A percentile compares a stretch with the other conserved stretches of the same genome.
Evolutionary conservation across 2,797 vertebrate genomes (phyloP).

Genomic region (Macroramphosus scolopax): DNA sequence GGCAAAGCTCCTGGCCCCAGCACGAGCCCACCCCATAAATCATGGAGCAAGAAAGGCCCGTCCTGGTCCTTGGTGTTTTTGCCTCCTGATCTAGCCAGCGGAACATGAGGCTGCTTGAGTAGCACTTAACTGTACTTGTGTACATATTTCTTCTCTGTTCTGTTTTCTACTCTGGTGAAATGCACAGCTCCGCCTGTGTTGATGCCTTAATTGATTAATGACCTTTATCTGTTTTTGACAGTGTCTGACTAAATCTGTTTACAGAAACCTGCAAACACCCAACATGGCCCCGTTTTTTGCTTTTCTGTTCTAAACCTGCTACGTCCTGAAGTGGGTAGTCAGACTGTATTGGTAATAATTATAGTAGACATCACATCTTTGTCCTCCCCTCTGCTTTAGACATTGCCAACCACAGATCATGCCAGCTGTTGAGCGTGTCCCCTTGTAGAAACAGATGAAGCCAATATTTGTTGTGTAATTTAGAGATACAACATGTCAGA

Average conservation of each 20-base stretch:
- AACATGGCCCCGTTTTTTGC: slow-evolving; percentile 14
- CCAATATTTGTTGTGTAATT: slow-evolving; percentile 38
- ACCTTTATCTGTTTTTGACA: slow-evolving; percentile 55
- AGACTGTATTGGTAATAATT: slow-evolving; percentile 6
- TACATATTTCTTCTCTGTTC: slow-evolving; percentile 72
- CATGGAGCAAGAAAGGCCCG: slow-evolving; percentile 42
- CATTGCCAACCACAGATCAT: slow-evolving; percentile 19
- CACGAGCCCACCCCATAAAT: slow-evolving; percentile 25
- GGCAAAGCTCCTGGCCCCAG: slow-evolving; percentile 38
- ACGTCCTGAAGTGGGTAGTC: slow-evolving; percentile 17
- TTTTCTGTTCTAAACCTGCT: slow-evolving; percentile 30
- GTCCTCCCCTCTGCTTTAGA: slow-evolving; percentile 18
- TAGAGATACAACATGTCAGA: slow-evolving; percentile 20
- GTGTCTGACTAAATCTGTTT: slow-evolving; percentile 54
- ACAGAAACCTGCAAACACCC: slow-evolving; percentile 45
- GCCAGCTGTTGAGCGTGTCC: too few relatives aligned
- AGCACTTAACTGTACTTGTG: slow-evolving; percentile 78
- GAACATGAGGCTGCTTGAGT: slow-evolving; percentile 64
- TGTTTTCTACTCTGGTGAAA: slow-evolving; percentile 76
- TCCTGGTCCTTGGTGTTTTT: slow-evolving; percentile 35
- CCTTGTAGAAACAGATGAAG: too few relatives aligned
- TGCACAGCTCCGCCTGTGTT: slow-evolving; percentile 70
- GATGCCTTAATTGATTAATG: slow-evolving; percentile 79
- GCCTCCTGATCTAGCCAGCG: slow-evolving; percentile 55
- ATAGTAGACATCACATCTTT: slow-evolving; percentile 15